phyloP scores from a whole-genome alignment of 2,888 invertebrate species.

The Callosobruchus maculatus region DNA sequence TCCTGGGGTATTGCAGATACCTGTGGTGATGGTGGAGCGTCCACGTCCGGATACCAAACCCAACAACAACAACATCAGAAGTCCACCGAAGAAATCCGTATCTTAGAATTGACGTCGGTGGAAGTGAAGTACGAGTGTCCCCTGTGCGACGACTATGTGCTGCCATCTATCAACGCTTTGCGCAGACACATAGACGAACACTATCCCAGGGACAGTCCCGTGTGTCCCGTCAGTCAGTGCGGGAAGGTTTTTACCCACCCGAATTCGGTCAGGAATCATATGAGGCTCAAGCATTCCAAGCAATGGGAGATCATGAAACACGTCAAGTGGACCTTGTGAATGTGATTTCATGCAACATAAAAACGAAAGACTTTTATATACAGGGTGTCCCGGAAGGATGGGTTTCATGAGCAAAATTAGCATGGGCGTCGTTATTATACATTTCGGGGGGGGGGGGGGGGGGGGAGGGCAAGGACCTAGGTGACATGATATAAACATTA shows the following conservation, averaged over 20 bases:
- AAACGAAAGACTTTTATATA: neutral
- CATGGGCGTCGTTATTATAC: no score
- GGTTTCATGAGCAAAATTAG: no score
- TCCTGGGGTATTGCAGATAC: conserved; percentile 59
- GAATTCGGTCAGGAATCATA: conserved; percentile 83
- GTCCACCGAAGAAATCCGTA: conserved; percentile 25
- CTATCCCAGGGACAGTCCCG: conserved; percentile 80
- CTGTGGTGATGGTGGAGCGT: conserved; percentile 30
- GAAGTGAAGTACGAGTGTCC: conserved; percentile 61
- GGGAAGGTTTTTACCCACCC: conserved; percentile 76
- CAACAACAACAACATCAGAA: conserved; percentile 29
- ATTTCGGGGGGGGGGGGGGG: no score
- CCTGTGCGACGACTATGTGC: conserved; percentile 61
- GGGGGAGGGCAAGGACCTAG: no score
- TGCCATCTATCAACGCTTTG: conserved; percentile 64
- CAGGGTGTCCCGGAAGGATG: no score
- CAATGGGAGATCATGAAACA: conserved; percentile 85
- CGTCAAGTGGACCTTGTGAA: conserved; percentile 62
- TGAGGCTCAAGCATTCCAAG: conserved; percentile 76
- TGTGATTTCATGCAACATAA: neutral
- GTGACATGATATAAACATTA: no score
- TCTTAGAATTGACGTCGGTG: conserved; percentile 16
- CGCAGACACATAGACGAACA: conserved; percentile 76
- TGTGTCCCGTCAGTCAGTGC: conserved; percentile 74
- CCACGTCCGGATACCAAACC: conserved; percentile 38